phyloP scores from a whole-genome alignment of 2,888 invertebrate genomes.

The Yponomeuta plumbellus region DNA sequence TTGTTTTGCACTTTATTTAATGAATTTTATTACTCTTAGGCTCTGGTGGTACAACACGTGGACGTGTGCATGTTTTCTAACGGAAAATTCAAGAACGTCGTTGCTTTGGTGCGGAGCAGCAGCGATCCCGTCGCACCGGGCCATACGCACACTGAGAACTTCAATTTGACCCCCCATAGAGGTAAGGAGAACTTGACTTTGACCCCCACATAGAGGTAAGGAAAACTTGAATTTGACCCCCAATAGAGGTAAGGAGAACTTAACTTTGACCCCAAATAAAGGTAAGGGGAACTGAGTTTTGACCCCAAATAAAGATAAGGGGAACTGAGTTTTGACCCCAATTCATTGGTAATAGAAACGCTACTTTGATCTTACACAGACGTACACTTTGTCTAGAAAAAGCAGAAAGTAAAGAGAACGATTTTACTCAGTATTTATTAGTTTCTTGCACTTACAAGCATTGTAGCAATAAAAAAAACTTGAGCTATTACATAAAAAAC shows the following conservation, averaged over 20 bases:
- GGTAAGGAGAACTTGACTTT: conserved; percentile 40
- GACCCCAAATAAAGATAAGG: not conserved
- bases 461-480: too few relatives aligned
- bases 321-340: not conserved
- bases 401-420: too few relatives aligned
- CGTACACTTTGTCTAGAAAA: too few relatives aligned
- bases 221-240: too few relatives aligned
- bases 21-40: conserved; percentile 58
- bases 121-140: conserved; percentile 82
- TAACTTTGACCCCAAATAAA: too few relatives aligned
- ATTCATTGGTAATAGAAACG: too few relatives aligned
- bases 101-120: conserved; percentile 79
- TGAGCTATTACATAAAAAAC: too few relatives aligned
- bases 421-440: too few relatives aligned
- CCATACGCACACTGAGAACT: conserved; percentile 78
- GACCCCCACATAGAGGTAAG: not conserved
- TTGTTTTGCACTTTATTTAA: not conserved
- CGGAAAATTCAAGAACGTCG: conserved; percentile 95
- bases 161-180: conserved; percentile 81
- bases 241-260: not conserved
- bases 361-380: too few relatives aligned
- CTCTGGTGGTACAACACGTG: conserved; percentile 90
- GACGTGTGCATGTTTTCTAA: conserved; percentile 97
- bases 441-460: too few relatives aligned
- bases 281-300: too few relatives aligned